phyloP scores from a whole-genome alignment of 2,888 invertebrate genomes.

The Caenorhabditis afra region DNA sequence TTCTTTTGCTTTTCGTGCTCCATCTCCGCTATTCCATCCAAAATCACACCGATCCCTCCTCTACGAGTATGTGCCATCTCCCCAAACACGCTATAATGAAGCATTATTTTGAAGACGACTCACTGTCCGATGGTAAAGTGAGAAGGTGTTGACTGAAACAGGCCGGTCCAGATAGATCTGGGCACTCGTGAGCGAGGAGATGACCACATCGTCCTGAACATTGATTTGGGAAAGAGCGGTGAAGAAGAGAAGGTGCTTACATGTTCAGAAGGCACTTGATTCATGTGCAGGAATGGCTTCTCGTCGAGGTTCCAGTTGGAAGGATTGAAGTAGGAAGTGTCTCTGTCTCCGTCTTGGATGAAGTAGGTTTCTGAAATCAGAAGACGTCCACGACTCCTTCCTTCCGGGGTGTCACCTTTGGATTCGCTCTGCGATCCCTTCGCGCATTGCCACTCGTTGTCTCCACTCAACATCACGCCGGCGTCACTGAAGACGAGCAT shows the following conservation, averaged over 20 bases:
- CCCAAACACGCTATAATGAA: conserved; percentile 26
- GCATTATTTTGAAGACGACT: conserved; percentile 25
- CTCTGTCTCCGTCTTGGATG: conserved; percentile 9
- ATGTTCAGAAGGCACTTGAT: conserved; percentile 50
- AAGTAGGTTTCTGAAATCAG: conserved; percentile 58
- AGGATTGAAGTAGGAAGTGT: conserved; percentile 56
- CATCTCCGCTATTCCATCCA: not conserved
- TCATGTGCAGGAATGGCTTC: conserved; percentile 52
- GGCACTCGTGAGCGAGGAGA: conserved; percentile 25
- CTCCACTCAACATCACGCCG: conserved; percentile 46
- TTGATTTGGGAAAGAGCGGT: too few species aligned
- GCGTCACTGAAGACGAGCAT: conserved; percentile 50
- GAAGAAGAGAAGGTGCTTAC: too few species aligned
- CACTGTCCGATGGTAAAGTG: conserved; percentile 36
- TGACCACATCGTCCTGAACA: conserved; percentile 44
- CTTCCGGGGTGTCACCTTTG: conserved; percentile 4
- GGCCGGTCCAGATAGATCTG: conserved; percentile 51
- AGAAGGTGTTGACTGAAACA: conserved; percentile 28
- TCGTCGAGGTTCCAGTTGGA: conserved; percentile 47
- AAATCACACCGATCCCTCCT: conserved; percentile 29
- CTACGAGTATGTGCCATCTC: conserved; percentile 51
- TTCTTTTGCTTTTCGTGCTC: conserved; percentile 1
- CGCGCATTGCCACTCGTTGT: conserved; percentile 44
- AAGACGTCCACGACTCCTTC: not conserved
- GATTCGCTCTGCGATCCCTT: conserved; percentile 7